Percentiles rank a stretch among this genome's conserved stretches.
Conservation (phyloP, 2,888 invertebrate genomes). For the Junonia oenone region DNA sequence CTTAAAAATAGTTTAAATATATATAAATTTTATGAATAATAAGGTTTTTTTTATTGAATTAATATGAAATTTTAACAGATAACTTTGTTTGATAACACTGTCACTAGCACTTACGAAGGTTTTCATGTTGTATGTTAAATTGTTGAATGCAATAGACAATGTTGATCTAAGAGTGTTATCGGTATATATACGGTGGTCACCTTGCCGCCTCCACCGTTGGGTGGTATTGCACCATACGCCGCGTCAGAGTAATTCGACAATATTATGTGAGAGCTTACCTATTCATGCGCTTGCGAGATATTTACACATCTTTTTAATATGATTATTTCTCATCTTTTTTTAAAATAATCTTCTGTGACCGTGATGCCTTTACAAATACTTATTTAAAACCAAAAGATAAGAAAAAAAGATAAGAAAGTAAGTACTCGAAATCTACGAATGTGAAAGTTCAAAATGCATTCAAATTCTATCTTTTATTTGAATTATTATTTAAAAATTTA, state of each 20-base stretch:
- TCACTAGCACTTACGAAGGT: constrained; percentile 70
- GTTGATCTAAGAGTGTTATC: constrained; percentile 64
- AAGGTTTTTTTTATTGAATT: not conserved
- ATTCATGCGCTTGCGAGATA: constrained; percentile 50
- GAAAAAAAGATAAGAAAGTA: not conserved
- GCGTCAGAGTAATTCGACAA: constrained; percentile 63
- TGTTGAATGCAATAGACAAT: constrained; percentile 70
- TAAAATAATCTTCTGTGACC: not conserved
- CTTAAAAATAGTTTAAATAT: not conserved
- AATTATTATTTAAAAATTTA: not conserved
- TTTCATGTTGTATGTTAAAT: constrained; percentile 69
- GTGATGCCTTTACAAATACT: not conserved
- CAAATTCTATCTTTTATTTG: no score
- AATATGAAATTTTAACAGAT: not conserved
- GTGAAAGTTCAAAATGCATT: no score
- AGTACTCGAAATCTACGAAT: not conserved
- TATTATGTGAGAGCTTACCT: constrained; percentile 52
- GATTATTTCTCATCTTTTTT: constrained; percentile 4
- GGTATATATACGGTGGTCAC: constrained; percentile 65
- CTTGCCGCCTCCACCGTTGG: constrained; percentile 63
- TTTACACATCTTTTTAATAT: constrained; percentile 26
- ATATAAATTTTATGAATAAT: not conserved
- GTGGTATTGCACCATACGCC: constrained; percentile 64
- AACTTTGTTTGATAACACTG: constrained; percentile 36
- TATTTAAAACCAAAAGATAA: not conserved